Conservation (phyloP, 1,140 invertebrate species). For the Probaryconus sp. region DNA sequence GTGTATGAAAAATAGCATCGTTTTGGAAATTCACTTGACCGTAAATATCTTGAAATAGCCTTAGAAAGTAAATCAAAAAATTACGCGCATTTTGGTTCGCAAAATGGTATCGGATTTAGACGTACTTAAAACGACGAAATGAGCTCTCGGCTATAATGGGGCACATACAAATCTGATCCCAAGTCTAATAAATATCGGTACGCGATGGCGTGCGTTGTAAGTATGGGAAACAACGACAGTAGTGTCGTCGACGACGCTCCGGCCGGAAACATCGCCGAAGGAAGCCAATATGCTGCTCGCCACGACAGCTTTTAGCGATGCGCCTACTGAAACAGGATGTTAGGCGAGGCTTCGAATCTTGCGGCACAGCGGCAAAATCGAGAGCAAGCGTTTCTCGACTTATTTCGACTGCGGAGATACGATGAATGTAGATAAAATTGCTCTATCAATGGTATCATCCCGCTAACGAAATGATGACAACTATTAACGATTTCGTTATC, state of each 20-base stretch:
- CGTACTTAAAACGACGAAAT: conserved; percentile 18
- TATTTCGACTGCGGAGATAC: background rate
- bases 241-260: background rate
- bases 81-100: conserved; percentile 19
- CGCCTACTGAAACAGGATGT: conserved; percentile 43
- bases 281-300: conserved; percentile 61
- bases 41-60: too few relatives aligned
- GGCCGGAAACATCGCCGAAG: conserved; percentile 42
- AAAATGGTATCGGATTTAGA: conserved; percentile 19
- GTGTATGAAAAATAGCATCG: too few relatives aligned
- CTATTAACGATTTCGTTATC: conserved; percentile 25
- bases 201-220: too few relatives aligned
- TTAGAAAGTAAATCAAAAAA: conserved; percentile 6
- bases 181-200: conserved; percentile 27
- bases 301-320: conserved; percentile 56
- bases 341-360: conserved; percentile 44
- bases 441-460: conserved; percentile 1
- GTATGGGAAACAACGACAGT: conserved; percentile 17
- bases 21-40: too few relatives aligned
- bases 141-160: conserved; percentile 4
- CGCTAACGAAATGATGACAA: background rate
- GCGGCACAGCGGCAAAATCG: conserved; percentile 11
- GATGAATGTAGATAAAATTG: conserved; percentile 33
- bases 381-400: background rate
- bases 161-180: conserved; percentile 38